Base-by-base conservation (phyloP, 2,797 vertebrate genomes). In the Chaetophractus vellerosus region DNA sequence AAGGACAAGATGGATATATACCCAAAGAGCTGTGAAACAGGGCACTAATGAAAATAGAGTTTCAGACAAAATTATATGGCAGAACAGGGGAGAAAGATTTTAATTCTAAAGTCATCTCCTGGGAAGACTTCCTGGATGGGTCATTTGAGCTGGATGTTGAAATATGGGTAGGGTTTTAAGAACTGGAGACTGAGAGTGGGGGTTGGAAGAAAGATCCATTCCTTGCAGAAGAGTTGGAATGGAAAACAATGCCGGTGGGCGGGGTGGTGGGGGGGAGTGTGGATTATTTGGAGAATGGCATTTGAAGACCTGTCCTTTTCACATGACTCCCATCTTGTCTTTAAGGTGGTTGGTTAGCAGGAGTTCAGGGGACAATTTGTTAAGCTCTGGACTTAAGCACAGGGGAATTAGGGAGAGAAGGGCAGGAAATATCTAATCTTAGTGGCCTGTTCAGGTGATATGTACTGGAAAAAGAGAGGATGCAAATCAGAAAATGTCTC, bases 81-180 rank as follows among this genome's bases (percentile, higher is more conserved):
- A 82, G 76, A 83, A 72, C 2, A 57, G 0, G 3, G 12, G 26
- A 80, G 26, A 88, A 45, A 50, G 79, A 55, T 9, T 90, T 61
- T 55, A 31, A 45, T 91, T 84, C 71, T 28, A 68, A 93, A 71
- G 55, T 36, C 84, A 82, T 11, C 31, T 59, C 31, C 48, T 57
- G 19, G 26, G 45, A 92, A 78, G 64, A 64, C 10, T 71, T 86
- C 41, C 81, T 79, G 18, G 28, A 63, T 95, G 18, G 28, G 68
- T 95, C 91, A 69, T 76, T 64, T 72, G 91, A 96, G 33, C 33
- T 79, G 28, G 31, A 74, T 80, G 33, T 71, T 75, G 79, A 94
- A 85, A 85, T 63, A n/a, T 2, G 23, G 11, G 21, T 19, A 71
- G 10, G 5, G 1, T 66, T 75, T 89, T 61, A 0, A 6, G 74